Base-by-base conservation (phyloP, 1,140 invertebrate genomes). In the Agrypnia vestita region DNA sequence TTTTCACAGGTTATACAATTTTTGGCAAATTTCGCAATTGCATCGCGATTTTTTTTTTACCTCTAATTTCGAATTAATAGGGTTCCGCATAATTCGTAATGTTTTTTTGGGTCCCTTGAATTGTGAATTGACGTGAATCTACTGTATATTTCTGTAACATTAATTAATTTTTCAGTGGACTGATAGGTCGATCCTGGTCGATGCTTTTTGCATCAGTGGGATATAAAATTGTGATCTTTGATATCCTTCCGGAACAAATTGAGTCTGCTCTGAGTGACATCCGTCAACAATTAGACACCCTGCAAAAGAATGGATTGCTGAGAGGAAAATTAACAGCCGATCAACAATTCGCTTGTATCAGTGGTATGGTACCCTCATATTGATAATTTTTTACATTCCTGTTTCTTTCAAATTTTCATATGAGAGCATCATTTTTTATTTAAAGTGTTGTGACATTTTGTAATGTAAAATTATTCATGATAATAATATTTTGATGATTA, bases 151-250 rank as follows among this genome's bases (percentile, higher is more conserved):
- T 19, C 11, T 0, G 0, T 21, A 21, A 21, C 4, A 21, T 61
- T 15, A 10, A 61, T 4, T 12, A 6, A 25, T 64, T 79, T 75
- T 88, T 91, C 86, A 97, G 97, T 88, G 97, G 97, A 4, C 88
- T 98, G 19, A 98, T 99, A 81, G 97, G 97, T 9, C 92, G 94
- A 72, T 98, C 96, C 84, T 99, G 97, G 96, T 94, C 97, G 0
- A 98, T 99, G 97, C 88, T 99, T 3, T 99, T 98, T 89, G 96
- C 96, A 0, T 93, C 95, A n/a, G 96, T 94, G 35, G 97, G 96
- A 8, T 98, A 97, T 86, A 88, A 95, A 85, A 97, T 98, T 11
- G 88, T 88, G 4, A 89, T 99, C 43, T 98, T 94, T 86, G 97
- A 99, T 85, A 93, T 97, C 47, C 89, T 94, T 25, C 90, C 92